A percentile compares a stretch with the other conserved stretches of the same genome.
Conservation (phyloP, 2,888 invertebrate species). For the Trilocha varians region DNA sequence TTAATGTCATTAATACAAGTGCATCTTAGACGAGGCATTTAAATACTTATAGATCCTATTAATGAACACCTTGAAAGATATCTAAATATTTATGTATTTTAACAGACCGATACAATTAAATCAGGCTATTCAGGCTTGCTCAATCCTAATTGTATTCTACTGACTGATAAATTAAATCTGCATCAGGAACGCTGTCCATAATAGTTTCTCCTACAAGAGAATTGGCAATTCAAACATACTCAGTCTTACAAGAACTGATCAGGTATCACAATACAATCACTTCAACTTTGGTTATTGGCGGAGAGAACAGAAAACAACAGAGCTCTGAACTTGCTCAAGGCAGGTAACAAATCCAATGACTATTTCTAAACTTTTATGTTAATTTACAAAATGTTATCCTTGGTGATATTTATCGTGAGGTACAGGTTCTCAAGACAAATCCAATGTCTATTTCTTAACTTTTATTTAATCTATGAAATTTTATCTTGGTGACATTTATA, state of each 20-base stretch:
- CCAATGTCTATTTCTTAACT: no score
- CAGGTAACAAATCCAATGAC: conserved; percentile 18
- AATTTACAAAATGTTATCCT: no score
- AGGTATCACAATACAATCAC: conserved; percentile 83
- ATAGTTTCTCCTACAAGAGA: conserved; percentile 97
- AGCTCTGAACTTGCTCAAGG: conserved; percentile 87
- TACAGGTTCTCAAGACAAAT: no score
- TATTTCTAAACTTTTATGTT: no score
- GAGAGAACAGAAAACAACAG: conserved; percentile 89
- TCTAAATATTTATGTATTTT: background rate
- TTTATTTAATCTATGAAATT: no score
- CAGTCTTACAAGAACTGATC: conserved; percentile 90
- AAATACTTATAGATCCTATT: no score
- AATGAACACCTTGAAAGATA: background rate
- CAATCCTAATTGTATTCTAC: no score
- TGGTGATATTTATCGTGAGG: no score
- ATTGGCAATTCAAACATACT: conserved; percentile 95
- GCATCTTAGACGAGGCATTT: no score
- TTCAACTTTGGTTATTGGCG: conserved; percentile 94
- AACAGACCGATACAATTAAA: no score
- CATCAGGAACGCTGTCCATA: conserved; percentile 85
- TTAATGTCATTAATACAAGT: conserved; percentile 1
- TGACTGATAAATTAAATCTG: background rate
- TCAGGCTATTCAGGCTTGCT: no score
- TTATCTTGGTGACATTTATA: no score